Evolutionary conservation across 2,113 vertebrate species (phyloP), one percentile per base, ranked within the genome.

Genomic region (Anarhynchus alexandrinus): DNA sequence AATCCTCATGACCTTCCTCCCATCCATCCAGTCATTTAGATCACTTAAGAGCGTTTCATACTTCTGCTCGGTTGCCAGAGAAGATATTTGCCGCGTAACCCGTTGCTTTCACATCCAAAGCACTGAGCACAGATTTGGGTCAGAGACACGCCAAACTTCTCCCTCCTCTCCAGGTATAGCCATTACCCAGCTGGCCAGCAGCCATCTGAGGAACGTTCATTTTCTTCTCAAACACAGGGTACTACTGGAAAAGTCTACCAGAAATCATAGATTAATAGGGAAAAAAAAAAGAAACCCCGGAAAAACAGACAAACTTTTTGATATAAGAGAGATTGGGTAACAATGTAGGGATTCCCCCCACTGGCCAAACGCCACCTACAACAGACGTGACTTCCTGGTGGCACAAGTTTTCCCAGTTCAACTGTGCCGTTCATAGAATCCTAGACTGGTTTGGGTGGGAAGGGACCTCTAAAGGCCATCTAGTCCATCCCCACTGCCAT

Each of bases 291-390:
- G 11, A 38, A 65, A 78, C 25, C 1, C 1, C 1, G 57, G 42
- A 38, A 49, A 85, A 88, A 2, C 2, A 5, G 27, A 11, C 1
- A 2, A 16, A 10, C 5, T 17, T 32, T 81, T n/a, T 20, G 17
- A 38, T 10, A 17, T 1, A 10, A 52, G 16, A 5, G 3, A 18
- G 0, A 2, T 14, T 2, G 29, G 23, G 11, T 36, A 45, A 29
- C 18, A 26, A 47, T 1, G 6, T 1, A 11, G 58, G 72, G 54
- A 22, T 38, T 40, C n/a, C 12, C n/a, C 15, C 42, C 40, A 13
- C 52, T 8, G 20, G 20, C 12, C 7, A 45, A 43, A 70, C 5
- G 18, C 5, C 65, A 74, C 2, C 45, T 29, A 15, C 8, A 42
- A 38, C 34, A 62, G 17, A 16, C 5, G 6, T 3, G 32, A 43